phyloP scores from a whole-genome alignment of 2,797 vertebrate genomes.

The Pelodytes ibericus region DNA sequence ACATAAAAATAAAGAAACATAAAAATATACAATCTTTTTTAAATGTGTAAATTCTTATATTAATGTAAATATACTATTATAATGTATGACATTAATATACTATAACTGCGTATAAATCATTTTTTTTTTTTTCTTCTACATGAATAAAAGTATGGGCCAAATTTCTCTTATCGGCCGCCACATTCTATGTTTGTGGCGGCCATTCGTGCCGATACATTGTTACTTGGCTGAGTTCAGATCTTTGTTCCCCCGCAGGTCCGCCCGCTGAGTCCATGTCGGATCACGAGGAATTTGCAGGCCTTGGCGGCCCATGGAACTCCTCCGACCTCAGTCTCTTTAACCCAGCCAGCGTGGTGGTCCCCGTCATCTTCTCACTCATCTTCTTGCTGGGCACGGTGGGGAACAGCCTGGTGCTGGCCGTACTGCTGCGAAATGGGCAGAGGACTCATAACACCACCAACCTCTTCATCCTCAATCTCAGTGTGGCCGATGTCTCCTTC shows the following conservation, averaged over 20 bases:
- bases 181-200: too few species aligned
- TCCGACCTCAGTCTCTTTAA: conserved; percentile 81
- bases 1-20: too few species aligned
- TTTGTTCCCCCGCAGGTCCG: conserved; percentile 14
- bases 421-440: conserved; percentile 82
- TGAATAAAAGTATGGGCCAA: too few species aligned
- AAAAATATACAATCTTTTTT: too few species aligned
- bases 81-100: too few species aligned
- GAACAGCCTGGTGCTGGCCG: conserved; percentile 86
- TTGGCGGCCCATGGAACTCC: conserved; percentile 71
- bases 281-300: conserved; percentile 75
- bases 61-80: too few species aligned
- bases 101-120: too few species aligned
- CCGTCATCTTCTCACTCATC: conserved; percentile 87
- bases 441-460: conserved; percentile 87
- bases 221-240: not conserved
- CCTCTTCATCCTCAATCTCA: conserved; percentile 90
- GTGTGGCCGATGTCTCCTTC: conserved; percentile 90
- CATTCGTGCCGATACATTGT: too few species aligned
- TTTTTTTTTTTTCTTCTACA: too few species aligned
- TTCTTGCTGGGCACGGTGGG: conserved; percentile 85
- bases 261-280: conserved; percentile 73
- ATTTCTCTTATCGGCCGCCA: too few species aligned
- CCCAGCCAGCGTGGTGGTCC: conserved; percentile 81
- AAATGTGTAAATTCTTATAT: too few species aligned